Conservation (phyloP, 2,888 invertebrate species). For the Shargacucullia verbasci region DNA sequence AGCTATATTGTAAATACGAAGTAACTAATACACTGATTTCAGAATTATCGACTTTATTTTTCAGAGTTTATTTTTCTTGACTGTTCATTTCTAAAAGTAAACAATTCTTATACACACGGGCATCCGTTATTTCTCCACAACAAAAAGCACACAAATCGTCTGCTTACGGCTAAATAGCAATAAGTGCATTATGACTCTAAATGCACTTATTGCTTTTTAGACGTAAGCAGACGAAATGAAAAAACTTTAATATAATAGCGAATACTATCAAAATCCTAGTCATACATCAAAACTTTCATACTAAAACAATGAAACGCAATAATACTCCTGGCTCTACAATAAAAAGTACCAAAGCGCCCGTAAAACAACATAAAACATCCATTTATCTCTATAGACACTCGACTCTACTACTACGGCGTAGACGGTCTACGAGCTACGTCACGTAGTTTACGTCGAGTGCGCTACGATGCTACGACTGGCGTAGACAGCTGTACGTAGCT, state of each 20-base stretch:
- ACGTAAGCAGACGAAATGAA: background rate
- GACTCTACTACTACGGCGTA: conserved; percentile 76
- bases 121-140: too few species aligned
- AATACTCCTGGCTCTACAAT: background rate
- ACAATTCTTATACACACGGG: too few species aligned
- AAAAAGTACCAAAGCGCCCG: conserved; percentile 18
- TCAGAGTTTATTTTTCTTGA: too few species aligned
- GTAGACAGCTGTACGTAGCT: conserved; percentile 58
- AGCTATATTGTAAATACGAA: too few species aligned
- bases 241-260: background rate
- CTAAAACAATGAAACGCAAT: background rate
- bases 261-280: background rate
- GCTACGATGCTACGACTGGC: conserved; percentile 74
- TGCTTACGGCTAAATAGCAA: too few species aligned
- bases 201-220: too few species aligned
- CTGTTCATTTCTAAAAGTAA: too few species aligned
- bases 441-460: conserved; percentile 71
- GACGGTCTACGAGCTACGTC: conserved; percentile 72
- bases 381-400: conserved; percentile 50
- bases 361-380: conserved; percentile 50
- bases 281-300: background rate
- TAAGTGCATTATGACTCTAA: too few species aligned
- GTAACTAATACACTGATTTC: too few species aligned
- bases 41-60: too few species aligned
- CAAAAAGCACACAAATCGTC: too few species aligned